Base-by-base conservation (phyloP, 2,797 vertebrate genomes). In the Austrolebias charrua region DNA sequence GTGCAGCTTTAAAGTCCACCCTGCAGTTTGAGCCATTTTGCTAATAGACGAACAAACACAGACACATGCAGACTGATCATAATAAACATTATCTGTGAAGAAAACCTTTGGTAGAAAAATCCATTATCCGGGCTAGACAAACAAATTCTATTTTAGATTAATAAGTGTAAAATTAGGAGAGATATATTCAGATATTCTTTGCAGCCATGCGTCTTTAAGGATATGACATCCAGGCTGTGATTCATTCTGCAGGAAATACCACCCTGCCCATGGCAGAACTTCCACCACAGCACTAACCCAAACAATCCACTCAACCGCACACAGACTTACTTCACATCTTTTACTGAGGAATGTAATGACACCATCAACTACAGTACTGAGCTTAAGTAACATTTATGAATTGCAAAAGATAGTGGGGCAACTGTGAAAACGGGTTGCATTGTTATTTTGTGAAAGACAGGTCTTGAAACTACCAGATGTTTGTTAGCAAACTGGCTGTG, bases 161-260 rank as follows among this genome's bases (percentile, higher is more conserved):
- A 35, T 35, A 35, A 35, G 33, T 35, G 33, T 8, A 35, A 40
- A 40, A 11, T 40, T 4, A 40, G 38, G 12, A 40, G 11, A 11
- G 38, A 11, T 40, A 12, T 4, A 40, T 40, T 40, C 12, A 19
- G 45, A 47, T 19, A 11, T 47, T 47, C 18, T 19, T 47, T 18
- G 19, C 46, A 48, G 46, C 19, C 46, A 46, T 13, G 16, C 48
- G 57, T 60, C 64, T 72, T 57, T 8, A 61, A 12, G 46, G 66
- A 73, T n/a, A 13, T 55, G 60, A 44, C 24, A 69, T 67, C 65
- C 35, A 35, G 62, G 55, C 62, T 66, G 59, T 80, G 75, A 84
- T 84, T 78, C 82, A 73, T 78, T 73, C 76, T 71, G 60, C 63
- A 69, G 88, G 88, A 90, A 91, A 90, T 90, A 71, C 88, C 88